These are phyloP conservation scores for Cephonodes hylas DNA, from an alignment of 2,888 invertebrate genomes.

Conservation along the genomic window DNA sequence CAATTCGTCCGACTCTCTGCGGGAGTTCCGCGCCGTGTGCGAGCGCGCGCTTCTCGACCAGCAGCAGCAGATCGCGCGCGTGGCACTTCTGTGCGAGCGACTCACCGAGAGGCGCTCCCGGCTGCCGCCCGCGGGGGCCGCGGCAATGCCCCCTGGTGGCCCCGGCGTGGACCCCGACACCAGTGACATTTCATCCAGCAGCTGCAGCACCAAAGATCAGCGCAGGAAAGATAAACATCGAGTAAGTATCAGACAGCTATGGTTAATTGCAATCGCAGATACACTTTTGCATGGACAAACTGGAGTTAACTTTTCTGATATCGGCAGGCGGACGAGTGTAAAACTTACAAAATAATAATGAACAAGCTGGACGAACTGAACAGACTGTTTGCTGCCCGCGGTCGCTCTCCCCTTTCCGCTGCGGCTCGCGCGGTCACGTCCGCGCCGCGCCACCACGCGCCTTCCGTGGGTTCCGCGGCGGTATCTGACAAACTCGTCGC, in stretches of 20 bases:
- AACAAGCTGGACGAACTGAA: conserved; percentile 64
- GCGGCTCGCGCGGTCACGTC: conserved; percentile 2
- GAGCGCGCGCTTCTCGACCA: conserved; percentile 59
- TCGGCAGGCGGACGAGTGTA: conserved; percentile 56
- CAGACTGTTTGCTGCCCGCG: conserved; percentile 43
- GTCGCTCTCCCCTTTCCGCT: conserved; percentile 20
- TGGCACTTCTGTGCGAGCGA: conserved; percentile 59
- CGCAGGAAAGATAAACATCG: conserved; percentile 40
- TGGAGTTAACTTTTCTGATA: neutral
- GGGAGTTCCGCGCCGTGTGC: conserved; percentile 53
- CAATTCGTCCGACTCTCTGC: conserved; percentile 44
- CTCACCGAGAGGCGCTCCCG: conserved; percentile 38
- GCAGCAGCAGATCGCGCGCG: conserved; percentile 56
- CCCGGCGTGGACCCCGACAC: conserved; percentile 27
- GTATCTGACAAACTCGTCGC: conserved; percentile 58
- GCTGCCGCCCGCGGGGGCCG: conserved; percentile 7
- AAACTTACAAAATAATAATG: conserved; percentile 73
- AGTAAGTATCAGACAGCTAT: conserved; percentile 26
- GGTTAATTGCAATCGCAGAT: neutral
- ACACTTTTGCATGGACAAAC: no score
- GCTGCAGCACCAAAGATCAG: conserved; percentile 35
- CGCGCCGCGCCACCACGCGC: conserved; percentile 12
- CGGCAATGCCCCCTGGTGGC: neutral
- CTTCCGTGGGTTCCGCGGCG: conserved; percentile 42
- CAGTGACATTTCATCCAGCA: conserved; percentile 50